phyloP scores from a whole-genome alignment of 2,888 invertebrate species.

The Stratiomys singularior region DNA sequence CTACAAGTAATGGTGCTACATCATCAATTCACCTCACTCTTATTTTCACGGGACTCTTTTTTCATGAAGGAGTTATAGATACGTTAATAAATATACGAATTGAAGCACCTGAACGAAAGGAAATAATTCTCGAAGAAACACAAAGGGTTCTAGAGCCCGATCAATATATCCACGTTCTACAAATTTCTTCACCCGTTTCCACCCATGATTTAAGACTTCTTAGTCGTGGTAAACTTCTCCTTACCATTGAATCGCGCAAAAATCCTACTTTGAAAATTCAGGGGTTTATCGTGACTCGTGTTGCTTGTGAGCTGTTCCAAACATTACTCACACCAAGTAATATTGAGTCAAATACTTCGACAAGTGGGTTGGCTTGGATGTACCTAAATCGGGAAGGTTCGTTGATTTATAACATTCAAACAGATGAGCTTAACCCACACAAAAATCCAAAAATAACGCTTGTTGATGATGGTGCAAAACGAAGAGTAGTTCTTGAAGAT shows the following conservation, averaged over 20 bases:
- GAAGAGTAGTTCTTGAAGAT: slow-evolving; percentile 79
- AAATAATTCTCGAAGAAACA: slow-evolving; percentile 77
- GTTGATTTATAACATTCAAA: slow-evolving; percentile 79
- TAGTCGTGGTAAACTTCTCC: slow-evolving; percentile 78
- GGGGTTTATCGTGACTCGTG: slow-evolving; percentile 78
- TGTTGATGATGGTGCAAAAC: slow-evolving; percentile 77
- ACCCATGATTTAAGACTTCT: slow-evolving; percentile 79
- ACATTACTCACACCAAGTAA: slow-evolving; percentile 72
- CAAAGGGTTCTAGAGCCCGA: slow-evolving; percentile 78
- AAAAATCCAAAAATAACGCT: slow-evolving; percentile 75
- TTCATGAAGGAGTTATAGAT: slow-evolving; percentile 71
- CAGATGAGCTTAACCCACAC: slow-evolving; percentile 71
- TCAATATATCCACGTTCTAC: slow-evolving; percentile 79
- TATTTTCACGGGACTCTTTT: slow-evolving; percentile 84
- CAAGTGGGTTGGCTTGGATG: slow-evolving; percentile 80
- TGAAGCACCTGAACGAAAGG: slow-evolving; percentile 77
- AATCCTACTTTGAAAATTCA: slow-evolving; percentile 74
- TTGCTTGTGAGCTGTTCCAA: slow-evolving; percentile 84
- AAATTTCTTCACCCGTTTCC: slow-evolving; percentile 81
- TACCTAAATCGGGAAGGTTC: slow-evolving; percentile 83
- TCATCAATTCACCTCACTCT: slow-evolving; percentile 84
- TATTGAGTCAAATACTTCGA: slow-evolving; percentile 64
- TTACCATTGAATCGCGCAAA: slow-evolving; percentile 76
- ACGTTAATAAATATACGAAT: slow-evolving; percentile 77
- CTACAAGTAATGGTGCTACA: slow-evolving; percentile 81